phyloP scores from a whole-genome alignment of 2,888 invertebrate species.

The Campoplex nolae region DNA sequence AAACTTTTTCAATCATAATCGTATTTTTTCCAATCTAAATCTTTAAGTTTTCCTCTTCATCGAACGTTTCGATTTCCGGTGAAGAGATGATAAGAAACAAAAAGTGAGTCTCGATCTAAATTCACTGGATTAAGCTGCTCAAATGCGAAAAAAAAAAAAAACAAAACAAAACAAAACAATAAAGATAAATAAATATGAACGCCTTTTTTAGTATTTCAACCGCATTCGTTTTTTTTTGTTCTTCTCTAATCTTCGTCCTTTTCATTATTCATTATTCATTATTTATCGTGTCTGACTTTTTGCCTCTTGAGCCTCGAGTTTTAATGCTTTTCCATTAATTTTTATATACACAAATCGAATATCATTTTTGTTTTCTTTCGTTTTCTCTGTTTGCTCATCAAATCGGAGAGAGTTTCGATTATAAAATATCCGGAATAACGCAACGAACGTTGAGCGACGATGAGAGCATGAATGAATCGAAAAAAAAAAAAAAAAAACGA shows the following conservation, averaged over 20 bases:
- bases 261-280: background rate
- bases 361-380: background rate
- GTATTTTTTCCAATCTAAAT: conserved; percentile 13
- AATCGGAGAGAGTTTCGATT: conserved; percentile 51
- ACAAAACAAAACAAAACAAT: background rate
- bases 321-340: conserved; percentile 22
- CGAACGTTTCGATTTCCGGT: conserved; percentile 1
- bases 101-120: background rate
- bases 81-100: conserved; percentile 20
- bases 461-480: conserved; percentile 56
- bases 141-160: background rate
- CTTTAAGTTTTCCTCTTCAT: background rate
- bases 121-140: background rate
- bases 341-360: conserved; percentile 23
- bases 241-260: conserved; percentile 37
- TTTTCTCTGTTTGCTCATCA: conserved; percentile 28
- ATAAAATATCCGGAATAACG: conserved; percentile 49
- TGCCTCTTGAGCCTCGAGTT: conserved; percentile 27
- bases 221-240: background rate
- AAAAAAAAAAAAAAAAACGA: background rate
- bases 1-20: conserved; percentile 8
- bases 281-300: background rate
- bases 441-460: conserved; percentile 77
- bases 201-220: conserved; percentile 14
- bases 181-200: background rate